Evolutionary conservation across 2,113 vertebrate species (phyloP).

Genomic region (Seriola dumerili): DNA sequence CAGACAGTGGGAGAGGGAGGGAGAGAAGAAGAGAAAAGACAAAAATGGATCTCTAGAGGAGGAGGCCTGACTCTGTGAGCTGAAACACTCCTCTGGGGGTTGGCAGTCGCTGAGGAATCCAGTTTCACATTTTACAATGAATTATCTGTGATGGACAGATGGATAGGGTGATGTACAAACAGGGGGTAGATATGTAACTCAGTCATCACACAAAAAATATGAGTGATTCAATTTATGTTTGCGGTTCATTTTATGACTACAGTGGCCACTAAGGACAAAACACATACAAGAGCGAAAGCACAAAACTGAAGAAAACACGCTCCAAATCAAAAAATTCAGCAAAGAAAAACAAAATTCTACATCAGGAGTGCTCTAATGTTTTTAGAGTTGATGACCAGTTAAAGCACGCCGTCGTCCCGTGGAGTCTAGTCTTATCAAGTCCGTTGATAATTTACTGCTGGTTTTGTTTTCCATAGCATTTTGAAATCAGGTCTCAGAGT

Average conservation of each 20-base stretch:
- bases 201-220: not conserved
- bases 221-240: not conserved
- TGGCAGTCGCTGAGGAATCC: constrained; percentile 23
- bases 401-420: no score
- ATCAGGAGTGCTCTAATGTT: no score
- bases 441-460: no score
- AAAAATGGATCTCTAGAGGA: constrained; percentile 39
- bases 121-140: constrained; percentile 32
- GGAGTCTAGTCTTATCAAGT: no score
- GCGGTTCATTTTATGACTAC: not conserved
- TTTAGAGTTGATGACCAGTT: no score
- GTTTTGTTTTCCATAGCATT: no score
- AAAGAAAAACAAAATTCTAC: not conserved
- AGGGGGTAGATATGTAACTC: not conserved
- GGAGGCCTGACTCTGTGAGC: constrained; percentile 23
- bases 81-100: constrained; percentile 31
- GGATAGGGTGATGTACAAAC: not conserved
- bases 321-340: no score
- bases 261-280: not conserved
- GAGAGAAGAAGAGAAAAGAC: not conserved
- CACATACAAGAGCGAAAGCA: no score
- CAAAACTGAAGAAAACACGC: no score
- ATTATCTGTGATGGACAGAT: constrained; percentile 29
- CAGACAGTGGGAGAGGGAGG: not conserved
- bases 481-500: no score